These are phyloP conservation scores for Megaceryle torquata DNA, from an alignment of 2,113 vertebrate genomes.

Conservation along the genomic window DNA sequence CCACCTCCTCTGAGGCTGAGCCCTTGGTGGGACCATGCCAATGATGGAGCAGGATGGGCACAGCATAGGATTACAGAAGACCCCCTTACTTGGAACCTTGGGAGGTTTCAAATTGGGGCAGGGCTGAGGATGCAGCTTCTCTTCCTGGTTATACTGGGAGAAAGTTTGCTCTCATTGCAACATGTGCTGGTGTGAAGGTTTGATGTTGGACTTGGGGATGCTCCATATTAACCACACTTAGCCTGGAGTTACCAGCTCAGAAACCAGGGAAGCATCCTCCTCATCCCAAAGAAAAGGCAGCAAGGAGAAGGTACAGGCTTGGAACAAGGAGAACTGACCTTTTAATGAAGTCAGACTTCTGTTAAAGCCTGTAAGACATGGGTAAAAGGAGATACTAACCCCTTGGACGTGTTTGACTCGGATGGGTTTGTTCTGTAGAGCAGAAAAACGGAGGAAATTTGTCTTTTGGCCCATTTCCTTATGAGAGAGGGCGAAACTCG, in stretches of 20 bases:
- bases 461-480: background rate
- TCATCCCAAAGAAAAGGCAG: background rate
- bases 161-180: rapidly evolving
- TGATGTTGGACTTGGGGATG: background rate
- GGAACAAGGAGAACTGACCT: background rate
- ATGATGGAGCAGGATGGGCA: background rate
- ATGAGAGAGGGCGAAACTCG: rapidly evolving
- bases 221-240: background rate
- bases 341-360: background rate
- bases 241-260: background rate
- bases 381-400: background rate
- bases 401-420: rapidly evolving
- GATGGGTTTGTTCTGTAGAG: background rate
- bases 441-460: background rate
- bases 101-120: background rate
- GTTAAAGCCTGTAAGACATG: rapidly evolving
- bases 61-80: background rate
- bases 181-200: background rate
- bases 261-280: background rate
- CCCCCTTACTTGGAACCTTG: background rate
- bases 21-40: rapidly evolving
- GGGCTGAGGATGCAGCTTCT: background rate
- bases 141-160: rapidly evolving
- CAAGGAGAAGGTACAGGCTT: rapidly evolving
- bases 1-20: background rate